Evolutionary conservation across 1,140 invertebrate species (phyloP), one percentile per base, ranked within the genome.

Genomic region (Cotesia glomerata): DNA sequence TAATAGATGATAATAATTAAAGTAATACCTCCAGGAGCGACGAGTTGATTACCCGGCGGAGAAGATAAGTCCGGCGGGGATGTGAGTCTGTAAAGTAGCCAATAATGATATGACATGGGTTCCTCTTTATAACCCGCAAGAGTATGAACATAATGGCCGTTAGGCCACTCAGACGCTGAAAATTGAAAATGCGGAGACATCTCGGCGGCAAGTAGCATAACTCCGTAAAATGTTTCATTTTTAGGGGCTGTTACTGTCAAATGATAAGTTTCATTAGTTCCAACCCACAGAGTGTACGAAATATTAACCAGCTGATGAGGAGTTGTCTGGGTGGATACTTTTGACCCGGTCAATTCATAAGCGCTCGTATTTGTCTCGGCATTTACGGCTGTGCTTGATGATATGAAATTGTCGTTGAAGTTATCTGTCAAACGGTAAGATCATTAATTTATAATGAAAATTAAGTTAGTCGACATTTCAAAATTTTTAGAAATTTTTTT

Each of bases 71-170:
- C 93, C 1, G 94, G 94, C 54, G 92, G 85, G 71, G 92, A 90
- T 3, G 91, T 91, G 75, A 95, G 86, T 78, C 92, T 90, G 85
- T 95, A 95, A 49, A 96, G 88, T 45, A 96, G 85, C 95, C 95
- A 96, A 84, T 95, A 96, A 80, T 95, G 92, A 84, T 95, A 95
- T 18, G 93, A 94, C 90, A 94, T 92, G 0, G 94, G 94, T 80
- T 95, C 93, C 79, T 96, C 95, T 79, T 94, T 93, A 76, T 92
- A 93, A 1, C 94, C 94, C n/a, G 92, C 92, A 54, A 96, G 86
- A 3, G 94, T 95, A 84, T 96, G 94, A 32, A 96, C 93, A 82
- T 96, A 96, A 79, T 96, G 94, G 1, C 95, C 95, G 79, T 95
- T 95, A 1, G 94, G 94, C 95, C 95, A 96, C 81, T 95, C 92